Percentiles rank a stretch among this genome's conserved stretches.
Conservation (phyloP, 2,797 vertebrate genomes). For the Garrulus glandarius region DNA sequence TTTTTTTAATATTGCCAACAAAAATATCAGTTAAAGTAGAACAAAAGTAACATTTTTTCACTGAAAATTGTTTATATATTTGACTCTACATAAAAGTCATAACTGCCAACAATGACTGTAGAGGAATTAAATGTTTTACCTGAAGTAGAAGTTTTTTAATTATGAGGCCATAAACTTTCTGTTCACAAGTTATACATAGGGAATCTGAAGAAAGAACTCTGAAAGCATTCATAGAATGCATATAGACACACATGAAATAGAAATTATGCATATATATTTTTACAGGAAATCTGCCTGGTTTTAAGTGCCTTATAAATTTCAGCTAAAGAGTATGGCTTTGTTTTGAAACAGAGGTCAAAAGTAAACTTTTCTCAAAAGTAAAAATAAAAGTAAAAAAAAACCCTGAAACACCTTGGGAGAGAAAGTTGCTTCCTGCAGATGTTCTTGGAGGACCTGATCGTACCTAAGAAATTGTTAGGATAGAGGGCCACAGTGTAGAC, state of each 20-base stretch:
- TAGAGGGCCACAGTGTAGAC: rapidly evolving
- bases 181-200: not conserved
- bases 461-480: not conserved
- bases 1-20: not conserved
- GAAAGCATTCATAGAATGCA: not conserved
- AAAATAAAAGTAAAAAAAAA: too few relatives aligned
- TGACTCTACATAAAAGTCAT: not conserved
- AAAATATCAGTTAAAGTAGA: not conserved
- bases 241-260: not conserved
- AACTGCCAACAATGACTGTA: not conserved
- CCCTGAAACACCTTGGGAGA: not conserved
- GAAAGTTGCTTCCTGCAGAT: not conserved
- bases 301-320: not conserved
- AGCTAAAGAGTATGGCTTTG: not conserved
- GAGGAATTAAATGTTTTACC: not conserved
- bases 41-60: not conserved
- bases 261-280: not conserved
- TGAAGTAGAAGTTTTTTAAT: not conserved
- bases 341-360: not conserved
- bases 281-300: not conserved
- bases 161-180: not conserved
- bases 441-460: not conserved
- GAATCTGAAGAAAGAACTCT: not conserved
- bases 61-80: not conserved
- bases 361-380: too few relatives aligned